Evolutionary conservation across 64 coral and sea anemone genomes (phyloP).

Genomic region (Porites australiensis): DNA sequence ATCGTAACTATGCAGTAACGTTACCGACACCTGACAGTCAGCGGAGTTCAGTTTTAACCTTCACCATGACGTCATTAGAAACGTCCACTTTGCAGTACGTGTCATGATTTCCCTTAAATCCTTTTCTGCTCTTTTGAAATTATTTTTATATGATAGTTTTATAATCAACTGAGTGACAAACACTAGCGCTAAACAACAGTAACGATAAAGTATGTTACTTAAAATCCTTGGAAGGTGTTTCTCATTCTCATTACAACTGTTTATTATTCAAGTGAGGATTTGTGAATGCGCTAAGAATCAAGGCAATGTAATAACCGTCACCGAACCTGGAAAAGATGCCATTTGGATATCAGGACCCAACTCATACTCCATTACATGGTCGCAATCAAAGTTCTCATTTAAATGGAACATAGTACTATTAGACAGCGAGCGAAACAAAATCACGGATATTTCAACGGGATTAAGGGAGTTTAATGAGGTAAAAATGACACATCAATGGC

Average conservation of each 20-base stretch:
- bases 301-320: conserved; percentile 43
- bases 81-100: too few relatives aligned
- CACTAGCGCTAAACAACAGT: background rate
- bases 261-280: background rate
- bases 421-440: conserved; percentile 38
- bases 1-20: too few relatives aligned
- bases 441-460: conserved; percentile 55
- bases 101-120: too few relatives aligned
- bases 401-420: conserved; percentile 81
- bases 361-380: conserved; percentile 74
- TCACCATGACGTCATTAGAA: too few relatives aligned
- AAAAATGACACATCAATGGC: conserved; percentile 68
- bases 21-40: too few relatives aligned
- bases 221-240: background rate
- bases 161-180: background rate
- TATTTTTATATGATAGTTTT: background rate
- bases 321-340: conserved; percentile 30
- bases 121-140: background rate
- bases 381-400: conserved; percentile 67
- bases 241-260: background rate
- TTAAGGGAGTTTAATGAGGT: conserved; percentile 79
- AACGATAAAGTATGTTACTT: background rate
- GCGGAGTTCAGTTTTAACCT: too few relatives aligned
- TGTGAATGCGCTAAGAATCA: background rate
- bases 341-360: conserved; percentile 52